Evolutionary conservation across 2,888 invertebrate genomes (phyloP).

Genomic region (Melanophora roralis): DNA sequence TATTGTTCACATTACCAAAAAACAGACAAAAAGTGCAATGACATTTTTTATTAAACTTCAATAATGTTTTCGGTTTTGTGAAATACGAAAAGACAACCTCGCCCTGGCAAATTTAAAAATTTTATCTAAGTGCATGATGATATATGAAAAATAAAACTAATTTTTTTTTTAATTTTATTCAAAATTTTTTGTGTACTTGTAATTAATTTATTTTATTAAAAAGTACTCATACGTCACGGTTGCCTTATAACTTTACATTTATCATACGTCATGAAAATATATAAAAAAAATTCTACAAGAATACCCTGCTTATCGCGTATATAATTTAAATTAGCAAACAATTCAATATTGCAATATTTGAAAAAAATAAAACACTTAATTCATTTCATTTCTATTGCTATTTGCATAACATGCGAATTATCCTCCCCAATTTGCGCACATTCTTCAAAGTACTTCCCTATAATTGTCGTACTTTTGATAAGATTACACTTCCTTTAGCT

Average conservation of each 20-base stretch:
- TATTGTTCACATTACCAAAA: too few species aligned
- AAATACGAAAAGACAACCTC: too few species aligned
- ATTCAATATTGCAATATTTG: constrained; percentile 1
- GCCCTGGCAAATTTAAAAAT: too few species aligned
- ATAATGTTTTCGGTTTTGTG: too few species aligned
- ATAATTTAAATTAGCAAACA: constrained; percentile 14
- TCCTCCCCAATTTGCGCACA: background rate
- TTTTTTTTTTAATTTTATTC: too few species aligned
- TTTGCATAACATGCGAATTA: background rate
- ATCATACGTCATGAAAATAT: background rate
- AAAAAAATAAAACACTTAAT: background rate
- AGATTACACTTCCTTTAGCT: constrained; percentile 25
- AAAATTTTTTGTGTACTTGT: too few species aligned
- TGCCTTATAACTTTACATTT: background rate
- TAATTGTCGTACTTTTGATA: background rate
- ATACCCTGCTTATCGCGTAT: background rate
- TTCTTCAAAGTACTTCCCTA: background rate
- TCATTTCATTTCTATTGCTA: background rate
- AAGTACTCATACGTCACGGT: background rate
- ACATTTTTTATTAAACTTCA: too few species aligned
- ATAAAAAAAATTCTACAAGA: background rate
- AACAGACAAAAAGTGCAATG: too few species aligned
- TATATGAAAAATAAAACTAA: too few species aligned
- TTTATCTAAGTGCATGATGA: too few species aligned
- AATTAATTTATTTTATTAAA: background rate